Evolutionary conservation across 92 coral and sea anemone species (phyloP).

Genomic region (Zoanthus sansibaricus): DNA sequence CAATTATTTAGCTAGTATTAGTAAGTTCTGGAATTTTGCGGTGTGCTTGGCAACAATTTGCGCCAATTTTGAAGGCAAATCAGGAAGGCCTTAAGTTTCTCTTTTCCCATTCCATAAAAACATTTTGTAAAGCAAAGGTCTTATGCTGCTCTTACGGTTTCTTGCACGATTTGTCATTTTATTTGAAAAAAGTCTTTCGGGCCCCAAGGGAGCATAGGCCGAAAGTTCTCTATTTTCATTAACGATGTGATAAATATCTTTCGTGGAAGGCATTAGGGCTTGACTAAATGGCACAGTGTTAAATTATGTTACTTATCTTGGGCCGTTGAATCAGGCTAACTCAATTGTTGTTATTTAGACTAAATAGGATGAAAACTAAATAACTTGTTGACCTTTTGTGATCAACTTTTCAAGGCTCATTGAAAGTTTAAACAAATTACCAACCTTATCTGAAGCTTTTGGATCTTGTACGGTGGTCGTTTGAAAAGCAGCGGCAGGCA

Average conservation of each 20-base stretch:
- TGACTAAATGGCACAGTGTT: constrained; percentile 58
- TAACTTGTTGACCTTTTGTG: constrained; percentile 58
- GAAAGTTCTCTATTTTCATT: constrained; percentile 41
- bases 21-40: background rate
- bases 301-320: constrained; percentile 59
- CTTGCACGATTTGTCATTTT: background rate
- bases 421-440: constrained; percentile 44
- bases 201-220: constrained; percentile 15
- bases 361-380: constrained; percentile 42
- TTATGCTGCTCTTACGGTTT: background rate
- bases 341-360: constrained; percentile 22
- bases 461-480: constrained; percentile 25
- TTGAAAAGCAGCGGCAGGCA: background rate
- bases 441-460: constrained; percentile 31
- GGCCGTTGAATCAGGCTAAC: constrained; percentile 43
- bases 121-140: background rate
- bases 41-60: background rate
- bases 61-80: background rate
- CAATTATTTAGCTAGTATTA: background rate
- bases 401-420: constrained; percentile 28
- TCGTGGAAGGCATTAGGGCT: constrained; percentile 59
- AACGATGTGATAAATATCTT: constrained; percentile 71
- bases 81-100: background rate
- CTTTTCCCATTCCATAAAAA: background rate
- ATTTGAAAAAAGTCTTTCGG: background rate